Evolutionary conservation across 2,797 vertebrate species (phyloP), one percentile per base, ranked within the genome.

Genomic region (Huso huso): DNA sequence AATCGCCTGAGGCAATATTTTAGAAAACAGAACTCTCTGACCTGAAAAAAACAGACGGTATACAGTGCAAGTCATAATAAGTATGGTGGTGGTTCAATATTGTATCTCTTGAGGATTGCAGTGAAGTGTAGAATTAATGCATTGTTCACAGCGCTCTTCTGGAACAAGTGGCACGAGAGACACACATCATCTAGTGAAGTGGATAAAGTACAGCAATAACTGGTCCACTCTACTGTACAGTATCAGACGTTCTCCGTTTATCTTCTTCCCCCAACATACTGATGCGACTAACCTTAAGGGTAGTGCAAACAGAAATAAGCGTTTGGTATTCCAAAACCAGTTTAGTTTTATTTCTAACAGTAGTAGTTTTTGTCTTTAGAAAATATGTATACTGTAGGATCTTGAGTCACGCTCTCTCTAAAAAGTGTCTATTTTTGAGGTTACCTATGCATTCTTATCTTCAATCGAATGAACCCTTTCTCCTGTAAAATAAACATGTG

Each of bases 11-110:
- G 78, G 86, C 79, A 61, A 66, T 74, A 77, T 77, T 76, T 78
- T 76, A 66, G 77, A 72, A 75, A 77, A 74, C 78, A 77, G 79
- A 84, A 79, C 74, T 77, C 72, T 78, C 74, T 89, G 87, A 89
- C 86, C 84, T 86, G 79, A 86, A 87, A 86, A 86, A 81, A 86
- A 83, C 86, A 86, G 83, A 82, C 78, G 78, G 81, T 10, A 83
- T 83, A 78, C 87, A 86, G 84, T 83, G 82, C 80, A 76, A 82
- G 78, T 82, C 64, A 67, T 37, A 79, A 81, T 5, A 77, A 75
- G 81, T 71, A 82, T 76, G 76, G 78, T 69, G 73, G 74, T 53
- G 55, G 73, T 67, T 77, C 72, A 65, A 72, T 62, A 74, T 51
- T 18, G 67, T 66, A 76, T 82, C 77, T 81, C 85, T 67, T 75